Percentiles rank a stretch among this genome's conserved stretches.
phyloP scores from a whole-genome alignment of 1,140 invertebrate genomes.

The Camponotus floridanus region DNA sequence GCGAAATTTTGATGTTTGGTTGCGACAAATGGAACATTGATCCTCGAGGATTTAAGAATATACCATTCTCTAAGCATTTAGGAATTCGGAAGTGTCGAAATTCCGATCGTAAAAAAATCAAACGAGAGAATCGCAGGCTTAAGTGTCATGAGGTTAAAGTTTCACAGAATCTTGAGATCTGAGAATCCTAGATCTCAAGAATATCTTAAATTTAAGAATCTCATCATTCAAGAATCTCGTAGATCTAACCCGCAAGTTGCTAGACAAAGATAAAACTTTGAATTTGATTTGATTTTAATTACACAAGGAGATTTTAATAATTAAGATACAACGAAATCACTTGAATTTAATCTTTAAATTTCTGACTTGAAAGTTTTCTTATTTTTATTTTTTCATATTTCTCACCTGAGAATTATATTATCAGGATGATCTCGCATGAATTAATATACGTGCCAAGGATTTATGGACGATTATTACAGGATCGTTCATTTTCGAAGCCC shows the following conservation, averaged over 20 bases:
- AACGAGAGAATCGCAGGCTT: neutral
- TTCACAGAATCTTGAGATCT: neutral
- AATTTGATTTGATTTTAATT: neutral
- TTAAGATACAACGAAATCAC: neutral
- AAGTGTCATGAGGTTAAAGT: neutral
- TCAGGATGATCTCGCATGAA: neutral
- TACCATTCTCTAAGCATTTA: neutral
- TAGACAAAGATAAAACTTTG: neutral
- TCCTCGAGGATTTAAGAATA: neutral
- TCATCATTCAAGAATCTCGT: constrained; percentile 5
- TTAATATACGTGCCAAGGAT: neutral
- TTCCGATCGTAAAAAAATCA: neutral
- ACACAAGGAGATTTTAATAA: neutral
- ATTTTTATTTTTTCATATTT: neutral
- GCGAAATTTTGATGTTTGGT: neutral
- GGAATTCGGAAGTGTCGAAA: constrained; percentile 30
- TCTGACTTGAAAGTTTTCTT: neutral
- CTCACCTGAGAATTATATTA: neutral
- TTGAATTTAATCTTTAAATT: constrained; percentile 10
- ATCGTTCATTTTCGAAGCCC: constrained; percentile 33
- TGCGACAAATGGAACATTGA: neutral
- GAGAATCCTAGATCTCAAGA: neutral
- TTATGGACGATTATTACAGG: neutral
- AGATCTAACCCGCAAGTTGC: neutral
- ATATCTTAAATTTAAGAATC: neutral